These are phyloP conservation scores for Cyclopterus lumpus DNA, from an alignment of 2,797 vertebrate genomes.

Conservation along the genomic window DNA sequence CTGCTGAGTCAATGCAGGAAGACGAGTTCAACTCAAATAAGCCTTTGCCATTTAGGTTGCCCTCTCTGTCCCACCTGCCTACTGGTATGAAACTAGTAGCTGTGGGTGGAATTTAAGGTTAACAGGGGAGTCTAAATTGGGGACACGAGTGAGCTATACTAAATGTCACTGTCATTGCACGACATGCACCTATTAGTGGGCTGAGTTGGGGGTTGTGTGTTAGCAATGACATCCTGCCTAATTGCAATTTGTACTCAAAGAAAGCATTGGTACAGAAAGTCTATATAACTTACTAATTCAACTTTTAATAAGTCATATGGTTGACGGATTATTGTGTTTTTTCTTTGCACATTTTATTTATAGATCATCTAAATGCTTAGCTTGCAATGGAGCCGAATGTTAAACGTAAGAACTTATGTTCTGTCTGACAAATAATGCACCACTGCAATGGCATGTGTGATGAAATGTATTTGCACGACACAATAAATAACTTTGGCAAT, in stretches of 20 bases:
- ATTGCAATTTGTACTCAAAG: background rate
- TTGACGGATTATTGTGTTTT: background rate
- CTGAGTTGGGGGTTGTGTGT: conserved; percentile 7
- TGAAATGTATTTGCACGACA: background rate
- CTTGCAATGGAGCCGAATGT: background rate
- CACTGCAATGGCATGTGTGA: background rate
- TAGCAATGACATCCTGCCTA: background rate
- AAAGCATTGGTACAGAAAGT: background rate
- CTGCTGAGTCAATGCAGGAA: conserved; percentile 80
- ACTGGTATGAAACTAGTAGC: conserved; percentile 72
- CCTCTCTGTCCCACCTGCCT: conserved; percentile 70
- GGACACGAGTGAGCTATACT: conserved; percentile 53
- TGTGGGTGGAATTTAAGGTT: conserved; percentile 69
- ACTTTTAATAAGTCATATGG: conserved; percentile 39
- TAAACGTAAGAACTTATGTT: background rate
- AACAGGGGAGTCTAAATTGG: conserved; percentile 71
- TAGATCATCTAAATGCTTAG: background rate
- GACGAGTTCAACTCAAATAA: conserved; percentile 56
- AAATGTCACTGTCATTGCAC: conserved; percentile 51
- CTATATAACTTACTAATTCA: background rate
- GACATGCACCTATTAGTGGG: conserved; percentile 1
- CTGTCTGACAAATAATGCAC: background rate
- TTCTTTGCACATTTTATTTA: background rate
- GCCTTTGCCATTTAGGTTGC: conserved; percentile 67
- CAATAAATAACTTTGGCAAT: background rate